These are phyloP conservation scores for Bos indicus DNA, from an alignment of 2,113 vertebrate species.

Conservation along the genomic window DNA sequence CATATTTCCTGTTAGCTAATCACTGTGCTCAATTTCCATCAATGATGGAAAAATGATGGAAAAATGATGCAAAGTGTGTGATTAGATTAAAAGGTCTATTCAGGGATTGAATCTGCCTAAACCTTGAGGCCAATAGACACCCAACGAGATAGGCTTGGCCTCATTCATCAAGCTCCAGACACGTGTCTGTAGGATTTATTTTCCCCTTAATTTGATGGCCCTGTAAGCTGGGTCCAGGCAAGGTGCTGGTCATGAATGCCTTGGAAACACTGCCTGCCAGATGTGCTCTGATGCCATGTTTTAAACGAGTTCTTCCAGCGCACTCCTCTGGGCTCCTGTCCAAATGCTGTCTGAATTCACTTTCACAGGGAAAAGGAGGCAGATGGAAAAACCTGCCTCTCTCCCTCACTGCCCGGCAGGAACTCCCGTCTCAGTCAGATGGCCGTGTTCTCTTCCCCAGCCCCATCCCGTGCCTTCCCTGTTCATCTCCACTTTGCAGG, in stretches of 20 bases:
- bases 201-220: not conserved
- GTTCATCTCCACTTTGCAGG: too few relatives aligned
- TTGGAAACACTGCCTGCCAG: not conserved
- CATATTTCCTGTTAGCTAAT: not conserved
- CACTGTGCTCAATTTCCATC: not conserved
- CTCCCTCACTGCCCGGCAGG: not conserved
- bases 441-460: not conserved
- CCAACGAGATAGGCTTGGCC: not conserved
- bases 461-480: not conserved
- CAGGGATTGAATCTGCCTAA: not conserved
- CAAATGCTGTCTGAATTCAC: constrained; percentile 39
- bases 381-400: not conserved
- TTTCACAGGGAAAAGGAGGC: not conserved
- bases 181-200: not conserved
- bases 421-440: not conserved
- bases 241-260: constrained; percentile 19
- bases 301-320: constrained; percentile 67
- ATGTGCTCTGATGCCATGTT: constrained; percentile 16
- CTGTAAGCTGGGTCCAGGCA: constrained; percentile 2
- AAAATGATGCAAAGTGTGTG: not conserved
- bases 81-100: not conserved
- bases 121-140: not conserved
- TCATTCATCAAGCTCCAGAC: not conserved
- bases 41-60: not conserved
- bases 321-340: constrained; percentile 57